A percentile compares a stretch with the other conserved stretches of the same genome.
These are phyloP conservation scores for Tetrao urogallus DNA, from an alignment of 2,113 vertebrate genomes.

Conservation along the genomic window DNA sequence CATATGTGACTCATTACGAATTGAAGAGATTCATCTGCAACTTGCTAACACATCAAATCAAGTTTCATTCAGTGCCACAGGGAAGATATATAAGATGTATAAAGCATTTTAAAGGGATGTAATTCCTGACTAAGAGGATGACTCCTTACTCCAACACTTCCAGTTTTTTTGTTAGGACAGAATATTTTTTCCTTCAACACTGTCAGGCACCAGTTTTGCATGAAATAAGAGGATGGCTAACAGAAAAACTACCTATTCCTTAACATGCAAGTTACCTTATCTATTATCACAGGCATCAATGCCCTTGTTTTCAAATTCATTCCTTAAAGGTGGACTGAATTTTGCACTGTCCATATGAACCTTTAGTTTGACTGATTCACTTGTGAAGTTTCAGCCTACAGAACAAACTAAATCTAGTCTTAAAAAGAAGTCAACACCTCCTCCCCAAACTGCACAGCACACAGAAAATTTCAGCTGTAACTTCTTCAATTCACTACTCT, in stretches of 20 bases:
- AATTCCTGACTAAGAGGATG: neutral
- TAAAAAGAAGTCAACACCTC: neutral
- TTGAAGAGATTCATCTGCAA: neutral
- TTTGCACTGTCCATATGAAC: neutral
- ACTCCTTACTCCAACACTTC: neutral
- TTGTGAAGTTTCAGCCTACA: neutral
- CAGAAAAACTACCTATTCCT: neutral
- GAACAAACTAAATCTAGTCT: neutral
- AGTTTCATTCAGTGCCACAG: neutral
- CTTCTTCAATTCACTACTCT: neutral
- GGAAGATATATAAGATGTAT: neutral
- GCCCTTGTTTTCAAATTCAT: neutral
- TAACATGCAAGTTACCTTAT: neutral
- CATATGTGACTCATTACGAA: conserved; percentile 2
- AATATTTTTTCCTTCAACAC: neutral
- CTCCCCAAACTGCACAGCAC: accelerated
- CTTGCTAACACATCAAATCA: conserved; percentile 18
- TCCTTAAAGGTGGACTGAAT: neutral
- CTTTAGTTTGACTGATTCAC: neutral
- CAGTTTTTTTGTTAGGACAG: neutral
- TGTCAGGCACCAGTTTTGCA: neutral
- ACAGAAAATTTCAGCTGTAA: neutral
- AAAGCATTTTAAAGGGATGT: neutral
- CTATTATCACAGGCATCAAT: neutral
- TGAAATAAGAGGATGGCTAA: neutral